phyloP scores from a whole-genome alignment of 2,888 invertebrate genomes.

The Trichogramma evanescens region DNA sequence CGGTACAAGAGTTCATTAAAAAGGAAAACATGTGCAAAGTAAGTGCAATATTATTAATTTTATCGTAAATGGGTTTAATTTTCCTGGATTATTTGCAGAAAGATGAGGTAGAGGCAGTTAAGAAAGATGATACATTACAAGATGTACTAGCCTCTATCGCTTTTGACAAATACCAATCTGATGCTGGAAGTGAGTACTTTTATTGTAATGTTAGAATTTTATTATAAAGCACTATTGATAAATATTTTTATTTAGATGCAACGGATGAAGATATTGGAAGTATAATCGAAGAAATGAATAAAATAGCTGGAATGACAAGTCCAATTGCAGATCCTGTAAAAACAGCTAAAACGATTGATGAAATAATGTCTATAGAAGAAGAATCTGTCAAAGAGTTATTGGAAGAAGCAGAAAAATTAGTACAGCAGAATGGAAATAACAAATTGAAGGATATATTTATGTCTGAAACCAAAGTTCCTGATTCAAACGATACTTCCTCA shows the following conservation, averaged over 20 bases:
- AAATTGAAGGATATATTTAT: conserved; percentile 38
- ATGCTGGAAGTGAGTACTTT: conserved; percentile 39
- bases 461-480: conserved; percentile 35
- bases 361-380: conserved; percentile 37
- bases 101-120: conserved; percentile 30
- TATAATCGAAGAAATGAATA: conserved; percentile 44
- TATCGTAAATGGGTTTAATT: background rate
- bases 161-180: conserved; percentile 42
- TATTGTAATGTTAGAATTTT: background rate
- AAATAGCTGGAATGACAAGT: conserved; percentile 39
- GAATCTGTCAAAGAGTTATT: conserved; percentile 42
- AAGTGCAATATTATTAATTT: conserved; percentile 8
- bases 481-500: conserved; percentile 22
- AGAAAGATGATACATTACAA: conserved; percentile 39
- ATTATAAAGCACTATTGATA: background rate
- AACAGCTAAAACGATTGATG: conserved; percentile 28
- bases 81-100: conserved; percentile 24
- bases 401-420: conserved; percentile 42
- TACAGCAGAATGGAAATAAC: conserved; percentile 36
- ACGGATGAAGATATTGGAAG: conserved; percentile 44
- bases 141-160: conserved; percentile 41
- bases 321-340: conserved; percentile 37
- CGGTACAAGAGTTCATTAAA: conserved; percentile 41
- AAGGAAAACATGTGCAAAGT: conserved; percentile 42
- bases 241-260: conserved; percentile 31